Conservation (phyloP, 2,888 invertebrate species). For the Rosalia funebris region DNA sequence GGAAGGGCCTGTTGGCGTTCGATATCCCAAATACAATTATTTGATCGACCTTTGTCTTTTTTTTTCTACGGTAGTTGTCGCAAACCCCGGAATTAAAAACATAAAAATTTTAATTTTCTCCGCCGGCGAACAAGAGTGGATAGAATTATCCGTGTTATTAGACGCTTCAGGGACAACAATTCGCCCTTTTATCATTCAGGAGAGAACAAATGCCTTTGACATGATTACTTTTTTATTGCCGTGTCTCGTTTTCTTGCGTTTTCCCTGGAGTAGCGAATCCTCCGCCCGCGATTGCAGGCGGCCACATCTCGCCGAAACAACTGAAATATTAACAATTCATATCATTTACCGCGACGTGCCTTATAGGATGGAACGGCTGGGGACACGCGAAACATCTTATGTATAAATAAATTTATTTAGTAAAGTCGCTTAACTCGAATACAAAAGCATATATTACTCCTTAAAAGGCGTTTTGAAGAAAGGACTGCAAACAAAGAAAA, state of each 20-base stretch:
- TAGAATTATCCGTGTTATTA: constrained; percentile 28
- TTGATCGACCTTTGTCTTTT: too few relatives aligned
- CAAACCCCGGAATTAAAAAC: constrained; percentile 10
- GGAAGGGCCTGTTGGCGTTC: too few relatives aligned
- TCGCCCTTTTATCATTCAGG: constrained; percentile 38
- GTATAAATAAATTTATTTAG: constrained; percentile 45
- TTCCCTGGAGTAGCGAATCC: constrained; percentile 48
- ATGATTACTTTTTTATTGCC: constrained; percentile 46
- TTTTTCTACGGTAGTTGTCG: not conserved
- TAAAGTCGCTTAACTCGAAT: constrained; percentile 31
- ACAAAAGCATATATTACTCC: not conserved
- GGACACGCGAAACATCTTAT: constrained; percentile 50
- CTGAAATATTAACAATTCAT: constrained; percentile 56
- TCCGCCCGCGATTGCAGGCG: constrained; percentile 49
- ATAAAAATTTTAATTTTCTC: constrained; percentile 21
- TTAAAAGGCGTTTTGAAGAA: not conserved
- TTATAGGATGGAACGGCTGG: constrained; percentile 42
- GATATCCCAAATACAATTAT: too few relatives aligned
- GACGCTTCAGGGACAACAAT: constrained; percentile 28
- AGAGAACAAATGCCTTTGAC: constrained; percentile 43
- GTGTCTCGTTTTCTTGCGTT: constrained; percentile 42
- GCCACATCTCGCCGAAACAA: constrained; percentile 37
- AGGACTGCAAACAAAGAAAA: not conserved
- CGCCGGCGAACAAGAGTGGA: constrained; percentile 13
- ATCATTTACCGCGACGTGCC: constrained; percentile 52